Conservation (phyloP, 2,888 invertebrate genomes). For the Stictocephala bisonia region DNA sequence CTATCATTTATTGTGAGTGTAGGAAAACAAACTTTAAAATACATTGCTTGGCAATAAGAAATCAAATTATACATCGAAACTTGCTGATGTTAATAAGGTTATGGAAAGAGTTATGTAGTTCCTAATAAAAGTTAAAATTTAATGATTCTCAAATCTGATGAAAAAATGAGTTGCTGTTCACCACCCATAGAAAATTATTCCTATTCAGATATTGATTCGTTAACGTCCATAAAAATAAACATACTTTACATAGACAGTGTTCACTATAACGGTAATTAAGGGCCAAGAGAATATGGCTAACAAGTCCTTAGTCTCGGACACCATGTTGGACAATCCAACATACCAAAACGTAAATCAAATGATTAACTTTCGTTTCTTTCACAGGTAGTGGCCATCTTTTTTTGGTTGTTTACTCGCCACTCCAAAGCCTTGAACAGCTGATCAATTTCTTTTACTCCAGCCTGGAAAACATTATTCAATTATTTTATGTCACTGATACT, state of each 20-base stretch:
- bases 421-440: slow-evolving; percentile 73
- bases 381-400: slow-evolving; percentile 42
- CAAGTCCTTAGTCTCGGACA: slow-evolving; percentile 34
- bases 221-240: slow-evolving; percentile 30
- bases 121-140: too few relatives aligned
- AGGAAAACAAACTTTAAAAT: too few relatives aligned
- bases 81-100: too few relatives aligned
- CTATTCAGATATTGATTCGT: too few relatives aligned
- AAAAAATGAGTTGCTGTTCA: too few relatives aligned
- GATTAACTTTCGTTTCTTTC: slow-evolving; percentile 20
- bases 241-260: slow-evolving; percentile 11
- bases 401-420: slow-evolving; percentile 67
- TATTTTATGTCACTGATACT: not conserved
- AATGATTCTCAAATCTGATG: too few relatives aligned
- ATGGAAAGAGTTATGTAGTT: too few relatives aligned
- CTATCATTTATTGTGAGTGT: too few relatives aligned
- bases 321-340: slow-evolving; percentile 22
- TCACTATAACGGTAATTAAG: slow-evolving; percentile 21
- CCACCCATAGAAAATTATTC: too few relatives aligned
- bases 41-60: too few relatives aligned
- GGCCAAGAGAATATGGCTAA: slow-evolving; percentile 41
- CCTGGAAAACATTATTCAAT: slow-evolving; percentile 63
- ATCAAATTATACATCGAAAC: too few relatives aligned
- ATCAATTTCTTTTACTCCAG: slow-evolving; percentile 77
- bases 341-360: not conserved